Base-by-base conservation (phyloP, 2,797 vertebrate genomes). In the Phoebastria nigripes region DNA sequence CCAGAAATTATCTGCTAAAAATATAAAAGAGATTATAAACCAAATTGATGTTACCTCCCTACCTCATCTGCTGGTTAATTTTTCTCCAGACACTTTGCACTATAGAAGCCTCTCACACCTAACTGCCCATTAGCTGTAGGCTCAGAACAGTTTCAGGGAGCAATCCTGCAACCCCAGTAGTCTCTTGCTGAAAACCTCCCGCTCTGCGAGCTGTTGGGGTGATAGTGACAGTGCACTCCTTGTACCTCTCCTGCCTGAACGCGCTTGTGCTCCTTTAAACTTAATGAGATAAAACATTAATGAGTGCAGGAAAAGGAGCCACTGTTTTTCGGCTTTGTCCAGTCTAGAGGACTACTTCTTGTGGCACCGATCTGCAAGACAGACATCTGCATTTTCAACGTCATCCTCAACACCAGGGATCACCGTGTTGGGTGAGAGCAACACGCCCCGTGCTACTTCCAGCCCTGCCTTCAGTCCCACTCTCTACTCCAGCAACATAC, bases 1-100 rank as follows among this genome's bases (percentile, higher is more conserved):
- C 61, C 69, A 79, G 82, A 54, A 93, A 93, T 92, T 72, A 89
- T 67, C 19, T 41, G 28, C 39, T 93, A 81, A 74, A 77, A 94
- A 89, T 41, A 56, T 31, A 65, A 61, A 22, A 76, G n/a, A 56
- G 29, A 84, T 67, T 55, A 88, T 26, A 71, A 76, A 63, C 24
- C 49, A 76, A 80, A 79, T 3, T 61, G 49, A 77, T 78, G 94
- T 44, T 59, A 51, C 73, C 59, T 93, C 66, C 92, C 66, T 59
- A 13, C 73, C 54, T 26, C 80, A 49, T 14, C 79, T 19, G 31
- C 55, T 35, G 39, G 67, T 61, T 86, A 67, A 17, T 28, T 33
- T 12, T 51, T 16, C 44, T 24, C 15, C 46, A 17, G 35, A 24
- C 9, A 4, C 35, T 1, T 11, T 2, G 13, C n/a, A 11, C 28